These are phyloP conservation scores for Helarctos malayanus DNA, from an alignment of 2,797 vertebrate genomes.

Conservation along the genomic window DNA sequence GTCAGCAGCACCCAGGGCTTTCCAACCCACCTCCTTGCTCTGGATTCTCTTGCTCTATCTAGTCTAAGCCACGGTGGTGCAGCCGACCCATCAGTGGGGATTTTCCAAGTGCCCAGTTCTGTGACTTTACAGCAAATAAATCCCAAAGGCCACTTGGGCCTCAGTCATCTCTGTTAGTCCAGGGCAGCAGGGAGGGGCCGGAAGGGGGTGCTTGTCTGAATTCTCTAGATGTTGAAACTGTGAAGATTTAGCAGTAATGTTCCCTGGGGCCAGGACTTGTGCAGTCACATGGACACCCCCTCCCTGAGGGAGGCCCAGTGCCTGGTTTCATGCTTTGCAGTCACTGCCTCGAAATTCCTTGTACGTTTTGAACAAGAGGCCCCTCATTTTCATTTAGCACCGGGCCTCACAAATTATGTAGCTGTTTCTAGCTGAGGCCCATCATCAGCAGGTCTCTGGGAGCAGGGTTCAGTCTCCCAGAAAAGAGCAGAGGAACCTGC, in stretches of 20 bases:
- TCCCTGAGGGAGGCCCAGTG: background rate
- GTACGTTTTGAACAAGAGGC: slow-evolving; percentile 41
- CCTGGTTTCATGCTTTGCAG: slow-evolving; percentile 44
- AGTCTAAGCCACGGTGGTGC: background rate
- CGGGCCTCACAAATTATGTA: slow-evolving; percentile 14
- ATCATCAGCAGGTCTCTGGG: background rate
- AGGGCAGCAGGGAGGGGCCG: background rate
- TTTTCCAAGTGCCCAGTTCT: slow-evolving; percentile 1
- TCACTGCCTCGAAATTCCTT: slow-evolving; percentile 45
- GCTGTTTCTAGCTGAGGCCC: background rate
- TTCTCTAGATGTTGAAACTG: slow-evolving; percentile 27
- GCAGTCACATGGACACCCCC: background rate
- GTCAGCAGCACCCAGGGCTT: background rate
- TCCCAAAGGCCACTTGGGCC: background rate
- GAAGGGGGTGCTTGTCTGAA: background rate
- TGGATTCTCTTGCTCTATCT: background rate
- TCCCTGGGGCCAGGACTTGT: slow-evolving; percentile 24
- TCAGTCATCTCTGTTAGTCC: slow-evolving; percentile 45
- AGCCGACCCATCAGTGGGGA: background rate
- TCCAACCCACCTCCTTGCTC: background rate
- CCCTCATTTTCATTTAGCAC: slow-evolving; percentile 27
- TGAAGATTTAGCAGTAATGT: slow-evolving; percentile 51
- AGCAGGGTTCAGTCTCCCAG: slow-evolving; percentile 59
- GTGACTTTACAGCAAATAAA: background rate
- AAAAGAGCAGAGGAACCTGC: slow-evolving; percentile 33